Evolutionary conservation across 2,797 vertebrate species (phyloP).

Genomic region (Galago senegalensis): DNA sequence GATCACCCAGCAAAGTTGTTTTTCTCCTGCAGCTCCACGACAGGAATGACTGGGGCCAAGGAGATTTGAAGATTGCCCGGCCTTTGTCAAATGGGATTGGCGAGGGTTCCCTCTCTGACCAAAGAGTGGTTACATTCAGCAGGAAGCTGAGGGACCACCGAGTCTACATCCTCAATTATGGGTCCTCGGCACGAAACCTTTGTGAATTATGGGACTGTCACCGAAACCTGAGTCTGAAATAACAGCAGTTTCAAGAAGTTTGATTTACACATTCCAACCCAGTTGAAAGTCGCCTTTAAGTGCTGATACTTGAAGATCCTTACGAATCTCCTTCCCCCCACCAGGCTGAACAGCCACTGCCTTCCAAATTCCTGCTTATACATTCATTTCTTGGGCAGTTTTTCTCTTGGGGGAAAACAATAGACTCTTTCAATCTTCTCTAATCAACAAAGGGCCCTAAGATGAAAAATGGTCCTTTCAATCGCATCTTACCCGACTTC

Average conservation of each 20-base stretch:
- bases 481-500: not conserved
- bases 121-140: not conserved
- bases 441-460: conserved; percentile 39
- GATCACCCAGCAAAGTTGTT: conserved; percentile 75
- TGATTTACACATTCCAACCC: conserved; percentile 30
- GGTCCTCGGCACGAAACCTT: not conserved
- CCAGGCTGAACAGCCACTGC: not conserved
- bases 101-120: not conserved
- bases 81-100: not conserved
- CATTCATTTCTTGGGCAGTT: conserved; percentile 65
- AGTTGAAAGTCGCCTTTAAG: conserved; percentile 23
- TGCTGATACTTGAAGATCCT: conserved; percentile 50
- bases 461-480: not conserved
- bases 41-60: not conserved
- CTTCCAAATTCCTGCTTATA: conserved; percentile 57
- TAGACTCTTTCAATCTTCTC: conserved; percentile 52
- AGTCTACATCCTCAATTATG: not conserved
- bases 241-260: conserved; percentile 67
- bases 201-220: not conserved
- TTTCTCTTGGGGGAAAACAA: conserved; percentile 61
- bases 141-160: not conserved
- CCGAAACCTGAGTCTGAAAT: not conserved
- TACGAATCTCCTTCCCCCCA: conserved; percentile 68
- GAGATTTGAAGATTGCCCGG: not conserved
- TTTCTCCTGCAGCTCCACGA: conserved; percentile 43